Evolutionary conservation across 1,140 invertebrate genomes (phyloP).

Genomic region (Acromyrmex echinatior): DNA sequence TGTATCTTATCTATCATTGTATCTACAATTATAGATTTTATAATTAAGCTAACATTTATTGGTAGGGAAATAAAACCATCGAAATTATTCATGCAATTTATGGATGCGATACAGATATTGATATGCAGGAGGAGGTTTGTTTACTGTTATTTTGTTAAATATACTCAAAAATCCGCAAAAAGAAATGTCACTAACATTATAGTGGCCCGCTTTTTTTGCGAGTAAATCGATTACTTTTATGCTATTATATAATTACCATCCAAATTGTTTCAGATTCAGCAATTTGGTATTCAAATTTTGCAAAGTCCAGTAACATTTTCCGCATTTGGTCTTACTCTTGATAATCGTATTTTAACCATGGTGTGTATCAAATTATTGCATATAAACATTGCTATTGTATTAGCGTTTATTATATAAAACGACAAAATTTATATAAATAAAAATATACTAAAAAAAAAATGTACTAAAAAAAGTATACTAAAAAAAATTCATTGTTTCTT

Average conservation of each 20-base stretch:
- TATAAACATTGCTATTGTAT: neutral
- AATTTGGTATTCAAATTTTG: conserved; percentile 63
- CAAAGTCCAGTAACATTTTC: neutral
- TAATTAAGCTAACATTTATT: neutral
- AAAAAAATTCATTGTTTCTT: neutral
- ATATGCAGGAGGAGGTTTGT: conserved; percentile 51
- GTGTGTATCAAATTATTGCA: conserved; percentile 17
- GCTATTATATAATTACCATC: neutral
- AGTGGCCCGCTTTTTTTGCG: too few species aligned
- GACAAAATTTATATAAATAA: neutral
- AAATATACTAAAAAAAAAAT: neutral
- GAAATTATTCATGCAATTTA: conserved; percentile 50
- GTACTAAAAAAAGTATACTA: neutral
- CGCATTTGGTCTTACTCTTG: neutral
- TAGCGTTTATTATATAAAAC: neutral
- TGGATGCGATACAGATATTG: neutral
- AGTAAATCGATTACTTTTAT: neutral
- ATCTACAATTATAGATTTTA: neutral
- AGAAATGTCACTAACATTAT: too few species aligned
- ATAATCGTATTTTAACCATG: neutral
- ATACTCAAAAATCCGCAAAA: too few species aligned
- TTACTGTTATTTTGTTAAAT: too few species aligned
- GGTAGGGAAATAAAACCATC: conserved; percentile 30
- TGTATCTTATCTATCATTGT: neutral
- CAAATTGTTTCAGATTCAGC: conserved; percentile 30